Conservation (phyloP, 2,113 vertebrate genomes). For the Lophura nycthemera region DNA sequence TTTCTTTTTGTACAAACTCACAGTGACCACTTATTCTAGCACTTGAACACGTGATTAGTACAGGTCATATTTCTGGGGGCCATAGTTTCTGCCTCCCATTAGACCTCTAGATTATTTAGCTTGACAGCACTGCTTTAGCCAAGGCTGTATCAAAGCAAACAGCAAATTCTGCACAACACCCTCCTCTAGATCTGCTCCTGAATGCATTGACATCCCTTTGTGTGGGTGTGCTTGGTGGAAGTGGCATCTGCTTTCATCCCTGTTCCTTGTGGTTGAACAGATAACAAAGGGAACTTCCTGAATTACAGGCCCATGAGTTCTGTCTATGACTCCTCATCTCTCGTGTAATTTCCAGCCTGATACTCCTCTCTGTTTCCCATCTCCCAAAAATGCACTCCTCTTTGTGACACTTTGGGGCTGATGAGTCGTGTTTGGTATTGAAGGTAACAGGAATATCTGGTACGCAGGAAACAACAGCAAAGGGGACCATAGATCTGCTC, state of each 20-base stretch:
- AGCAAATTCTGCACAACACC: not conserved
- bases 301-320: not conserved
- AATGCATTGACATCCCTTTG: not conserved
- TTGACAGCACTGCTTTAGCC: not conserved
- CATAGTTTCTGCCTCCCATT: slow-evolving; percentile 20
- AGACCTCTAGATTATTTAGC: not conserved
- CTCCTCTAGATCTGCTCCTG: not conserved
- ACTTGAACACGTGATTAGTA: slow-evolving; percentile 14
- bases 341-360: not conserved
- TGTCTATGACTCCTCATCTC: not conserved
- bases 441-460: not conserved
- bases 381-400: not conserved
- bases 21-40: not conserved
- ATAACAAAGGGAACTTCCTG: not conserved
- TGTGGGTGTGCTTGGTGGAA: not conserved
- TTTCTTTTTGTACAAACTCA: not conserved
- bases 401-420: not conserved
- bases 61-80: slow-evolving; percentile 5
- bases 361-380: not conserved
- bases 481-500: not conserved
- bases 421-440: not conserved
- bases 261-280: not conserved
- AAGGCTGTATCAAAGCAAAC: not conserved
- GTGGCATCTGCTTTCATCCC: not conserved
- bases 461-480: not conserved